Percentiles rank a stretch among this genome's conserved stretches.
phyloP scores from a whole-genome alignment of 2,888 invertebrate genomes.

The Diaprepes abbreviatus region DNA sequence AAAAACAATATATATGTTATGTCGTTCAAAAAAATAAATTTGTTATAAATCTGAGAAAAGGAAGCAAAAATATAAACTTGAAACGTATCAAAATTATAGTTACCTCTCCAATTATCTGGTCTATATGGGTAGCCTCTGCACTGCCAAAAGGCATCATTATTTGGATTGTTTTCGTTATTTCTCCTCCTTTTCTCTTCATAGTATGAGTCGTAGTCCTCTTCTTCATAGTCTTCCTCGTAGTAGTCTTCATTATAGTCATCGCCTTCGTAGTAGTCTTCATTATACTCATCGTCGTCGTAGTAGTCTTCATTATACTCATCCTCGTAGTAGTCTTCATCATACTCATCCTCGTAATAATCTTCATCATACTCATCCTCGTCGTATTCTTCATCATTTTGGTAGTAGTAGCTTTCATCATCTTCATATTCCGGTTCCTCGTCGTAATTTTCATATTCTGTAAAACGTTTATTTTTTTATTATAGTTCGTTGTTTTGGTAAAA shows the following conservation, averaged over 20 bases:
- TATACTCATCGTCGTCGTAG: not conserved
- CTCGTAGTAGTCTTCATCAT: not conserved
- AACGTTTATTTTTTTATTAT: too few species aligned
- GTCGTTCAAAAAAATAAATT: too few species aligned
- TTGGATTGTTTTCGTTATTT: constrained; percentile 31
- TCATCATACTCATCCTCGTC: constrained; percentile 13
- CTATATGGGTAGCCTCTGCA: constrained; percentile 7
- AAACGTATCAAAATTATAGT: too few species aligned
- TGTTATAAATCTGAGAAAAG: too few species aligned
- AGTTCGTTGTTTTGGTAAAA: too few species aligned
- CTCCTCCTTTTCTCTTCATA: constrained; percentile 1
- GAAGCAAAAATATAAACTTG: too few species aligned
- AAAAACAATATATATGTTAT: too few species aligned
- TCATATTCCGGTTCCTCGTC: constrained; percentile 3
- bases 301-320: constrained; percentile 15
- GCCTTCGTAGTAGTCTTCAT: constrained; percentile 3
- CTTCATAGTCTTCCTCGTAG: constrained; percentile 5
- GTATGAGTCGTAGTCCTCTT: not conserved
- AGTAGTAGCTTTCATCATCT: too few species aligned
- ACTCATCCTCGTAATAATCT: not conserved
- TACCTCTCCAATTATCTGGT: constrained; percentile 38
- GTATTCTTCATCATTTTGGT: constrained; percentile 2
- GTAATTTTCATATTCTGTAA: constrained; percentile 3
- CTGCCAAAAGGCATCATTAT: constrained; percentile 23
- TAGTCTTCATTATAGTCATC: constrained; percentile 19